These are phyloP conservation scores for Motacilla tschutschensis DNA, from an alignment of 2,113 vertebrate genomes.

Conservation along the genomic window DNA sequence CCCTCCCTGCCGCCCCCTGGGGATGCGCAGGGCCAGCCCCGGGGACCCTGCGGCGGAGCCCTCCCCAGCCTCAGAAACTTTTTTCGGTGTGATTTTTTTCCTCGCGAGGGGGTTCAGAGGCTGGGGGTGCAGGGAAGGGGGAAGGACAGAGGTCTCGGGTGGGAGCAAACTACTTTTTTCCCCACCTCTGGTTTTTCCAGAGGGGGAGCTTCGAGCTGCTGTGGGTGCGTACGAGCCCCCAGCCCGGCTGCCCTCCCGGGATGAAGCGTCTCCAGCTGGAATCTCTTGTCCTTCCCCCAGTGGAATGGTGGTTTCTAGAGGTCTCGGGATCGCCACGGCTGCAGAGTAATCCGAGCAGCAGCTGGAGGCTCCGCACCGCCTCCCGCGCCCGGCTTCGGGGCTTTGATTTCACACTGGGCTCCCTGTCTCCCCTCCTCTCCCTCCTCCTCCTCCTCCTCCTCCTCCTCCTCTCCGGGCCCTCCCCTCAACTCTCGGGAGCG, in stretches of 20 bases:
- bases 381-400: conserved; percentile 5
- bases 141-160: neutral
- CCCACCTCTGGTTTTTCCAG: neutral
- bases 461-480: neutral
- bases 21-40: neutral
- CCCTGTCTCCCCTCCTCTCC: neutral
- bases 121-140: too few relatives aligned
- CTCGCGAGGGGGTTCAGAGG: neutral
- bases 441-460: neutral
- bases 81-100: neutral
- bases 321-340: conserved; percentile 38
- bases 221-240: neutral
- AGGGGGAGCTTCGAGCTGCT: neutral
- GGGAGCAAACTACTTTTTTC: neutral
- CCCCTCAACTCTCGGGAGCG: neutral
- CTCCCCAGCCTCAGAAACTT: neutral
- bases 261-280: neutral
- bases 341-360: conserved; percentile 54
- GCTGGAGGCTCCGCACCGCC: conserved; percentile 49
- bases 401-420: conserved; percentile 31
- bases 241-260: neutral
- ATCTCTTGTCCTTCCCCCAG: neutral
- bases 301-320: neutral
- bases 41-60: neutral
- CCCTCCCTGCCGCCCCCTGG: neutral